phyloP scores from a whole-genome alignment of 2,113 vertebrate species.

The Callocephalon fimbriatum region DNA sequence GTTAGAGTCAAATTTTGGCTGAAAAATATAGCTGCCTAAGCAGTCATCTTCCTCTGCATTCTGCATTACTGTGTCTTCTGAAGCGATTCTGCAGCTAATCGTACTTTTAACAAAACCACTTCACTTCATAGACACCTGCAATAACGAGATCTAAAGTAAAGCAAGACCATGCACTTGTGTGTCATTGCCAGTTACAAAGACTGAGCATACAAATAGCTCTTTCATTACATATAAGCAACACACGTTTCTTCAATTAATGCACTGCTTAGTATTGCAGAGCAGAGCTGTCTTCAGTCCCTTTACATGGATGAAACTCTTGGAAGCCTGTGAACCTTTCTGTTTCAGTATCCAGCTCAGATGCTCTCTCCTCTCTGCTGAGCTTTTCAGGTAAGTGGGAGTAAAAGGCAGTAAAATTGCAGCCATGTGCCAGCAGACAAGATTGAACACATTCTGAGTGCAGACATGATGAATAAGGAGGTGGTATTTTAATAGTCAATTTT shows the following conservation, averaged over 20 bases:
- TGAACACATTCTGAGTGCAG: conserved; percentile 18
- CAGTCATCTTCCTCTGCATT: not conserved
- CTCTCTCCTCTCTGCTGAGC: not conserved
- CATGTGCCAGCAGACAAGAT: conserved; percentile 53
- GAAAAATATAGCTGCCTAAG: not conserved
- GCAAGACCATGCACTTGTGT: not conserved
- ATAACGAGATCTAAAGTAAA: not conserved
- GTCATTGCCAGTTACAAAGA: not conserved
- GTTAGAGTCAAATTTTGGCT: conserved; percentile 1
- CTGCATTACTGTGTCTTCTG: not conserved
- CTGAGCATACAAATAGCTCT: not conserved
- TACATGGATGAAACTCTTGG: not conserved
- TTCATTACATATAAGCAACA: not conserved
- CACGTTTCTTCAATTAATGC: not conserved
- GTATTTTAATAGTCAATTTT: conserved; percentile 64
- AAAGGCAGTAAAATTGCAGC: conserved; percentile 57
- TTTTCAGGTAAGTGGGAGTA: conserved; percentile 61
- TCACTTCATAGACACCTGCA: not conserved
- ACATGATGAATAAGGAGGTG: conserved; percentile 57
- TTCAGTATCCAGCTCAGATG: not conserved
- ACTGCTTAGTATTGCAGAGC: not conserved
- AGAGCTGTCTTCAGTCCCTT: not conserved
- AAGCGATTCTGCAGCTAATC: not conserved
- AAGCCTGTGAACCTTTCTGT: not conserved
- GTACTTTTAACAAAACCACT: not conserved